Evolutionary conservation across 2,113 vertebrate species (phyloP).

Genomic region (Crotalus viridis): DNA sequence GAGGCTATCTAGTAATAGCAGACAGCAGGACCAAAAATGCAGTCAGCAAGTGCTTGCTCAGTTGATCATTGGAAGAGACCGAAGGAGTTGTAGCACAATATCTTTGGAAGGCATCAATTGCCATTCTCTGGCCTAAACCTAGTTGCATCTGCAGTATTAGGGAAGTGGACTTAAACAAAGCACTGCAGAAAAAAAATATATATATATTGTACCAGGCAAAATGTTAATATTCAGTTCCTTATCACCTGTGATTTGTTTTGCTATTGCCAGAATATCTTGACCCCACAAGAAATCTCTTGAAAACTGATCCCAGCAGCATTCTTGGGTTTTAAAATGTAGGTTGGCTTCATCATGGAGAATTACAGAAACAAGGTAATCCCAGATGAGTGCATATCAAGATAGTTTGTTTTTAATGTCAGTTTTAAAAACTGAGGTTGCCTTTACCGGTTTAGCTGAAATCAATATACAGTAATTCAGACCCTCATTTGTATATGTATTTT

Average conservation of each 20-base stretch:
- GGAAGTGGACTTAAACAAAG: background rate
- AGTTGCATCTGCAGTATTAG: background rate
- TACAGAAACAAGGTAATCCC: background rate
- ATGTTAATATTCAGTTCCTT: background rate
- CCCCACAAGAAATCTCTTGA: no score
- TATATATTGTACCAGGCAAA: background rate
- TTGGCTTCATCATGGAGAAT: background rate
- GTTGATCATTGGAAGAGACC: background rate
- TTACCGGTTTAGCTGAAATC: background rate
- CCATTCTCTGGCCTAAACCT: background rate
- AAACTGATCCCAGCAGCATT: background rate
- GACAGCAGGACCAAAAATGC: background rate
- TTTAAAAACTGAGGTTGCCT: background rate
- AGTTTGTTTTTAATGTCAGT: background rate
- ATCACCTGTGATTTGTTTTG: background rate
- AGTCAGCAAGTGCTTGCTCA: background rate
- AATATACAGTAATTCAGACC: background rate
- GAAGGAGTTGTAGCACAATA: background rate
- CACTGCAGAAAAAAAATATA: background rate
- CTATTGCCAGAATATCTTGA: background rate
- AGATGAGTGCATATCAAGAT: background rate
- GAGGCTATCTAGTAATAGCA: background rate
- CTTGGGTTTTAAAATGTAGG: background rate
- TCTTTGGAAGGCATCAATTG: background rate
- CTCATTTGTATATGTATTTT: background rate